phyloP scores from a whole-genome alignment of 1,140 invertebrate genomes.

The Neodiprion fabricii region DNA sequence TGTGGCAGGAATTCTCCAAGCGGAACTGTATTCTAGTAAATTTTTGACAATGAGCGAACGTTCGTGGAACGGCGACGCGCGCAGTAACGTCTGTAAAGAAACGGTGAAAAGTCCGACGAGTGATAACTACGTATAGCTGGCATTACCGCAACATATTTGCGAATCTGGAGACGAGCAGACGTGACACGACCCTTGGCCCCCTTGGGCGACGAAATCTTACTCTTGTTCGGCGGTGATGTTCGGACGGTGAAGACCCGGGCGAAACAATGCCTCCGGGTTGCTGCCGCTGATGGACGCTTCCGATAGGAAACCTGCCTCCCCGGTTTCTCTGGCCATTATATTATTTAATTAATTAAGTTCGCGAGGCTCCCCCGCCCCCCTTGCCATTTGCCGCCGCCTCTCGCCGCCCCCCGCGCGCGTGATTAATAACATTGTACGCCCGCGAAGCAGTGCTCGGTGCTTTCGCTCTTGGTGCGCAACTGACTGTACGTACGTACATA shows the following conservation, averaged over 20 bases:
- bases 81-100: too few species aligned
- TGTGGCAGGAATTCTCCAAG: too few species aligned
- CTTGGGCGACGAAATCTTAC: slow-evolving; percentile 33
- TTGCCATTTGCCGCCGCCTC: too few species aligned
- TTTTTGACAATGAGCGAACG: too few species aligned
- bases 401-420: slow-evolving; percentile 17
- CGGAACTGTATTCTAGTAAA: too few species aligned
- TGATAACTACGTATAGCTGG: neutral
- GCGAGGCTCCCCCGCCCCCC: slow-evolving; percentile 39
- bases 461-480: neutral
- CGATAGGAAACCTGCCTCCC: slow-evolving; percentile 45
- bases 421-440: slow-evolving; percentile 49
- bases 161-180: too few species aligned
- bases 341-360: slow-evolving; percentile 59
- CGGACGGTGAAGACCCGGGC: slow-evolving; percentile 26
- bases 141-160: too few species aligned
- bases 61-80: too few species aligned
- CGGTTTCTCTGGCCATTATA: slow-evolving; percentile 45
- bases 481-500: neutral
- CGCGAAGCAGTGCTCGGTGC: neutral
- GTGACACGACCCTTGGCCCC: too few species aligned
- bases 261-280: slow-evolving; percentile 54
- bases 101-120: too few species aligned
- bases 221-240: slow-evolving; percentile 23
- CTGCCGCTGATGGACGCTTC: slow-evolving; percentile 56